Conservation (phyloP, 2,888 invertebrate species). For the Timandra comae region DNA sequence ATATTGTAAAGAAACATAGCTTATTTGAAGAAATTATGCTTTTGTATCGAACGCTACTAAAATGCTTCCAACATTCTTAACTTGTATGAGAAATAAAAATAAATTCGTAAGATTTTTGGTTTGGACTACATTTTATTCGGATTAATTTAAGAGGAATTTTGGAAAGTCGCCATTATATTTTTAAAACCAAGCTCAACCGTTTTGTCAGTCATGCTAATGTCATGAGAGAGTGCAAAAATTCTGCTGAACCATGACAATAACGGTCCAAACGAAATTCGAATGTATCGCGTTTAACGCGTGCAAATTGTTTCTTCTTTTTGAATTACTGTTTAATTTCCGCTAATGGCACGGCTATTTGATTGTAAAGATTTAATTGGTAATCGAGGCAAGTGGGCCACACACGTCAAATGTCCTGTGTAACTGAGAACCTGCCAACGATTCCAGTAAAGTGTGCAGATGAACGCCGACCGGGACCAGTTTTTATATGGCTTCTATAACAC, state of each 20-base stretch:
- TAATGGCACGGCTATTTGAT: constrained; percentile 58
- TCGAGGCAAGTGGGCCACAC: constrained; percentile 49
- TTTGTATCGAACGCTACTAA: too few relatives aligned
- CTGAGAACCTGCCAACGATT: constrained; percentile 8
- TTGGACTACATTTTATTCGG: too few relatives aligned
- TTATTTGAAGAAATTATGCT: too few relatives aligned
- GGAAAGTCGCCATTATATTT: too few relatives aligned
- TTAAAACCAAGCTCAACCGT: constrained; percentile 8
- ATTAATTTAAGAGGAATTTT: too few relatives aligned
- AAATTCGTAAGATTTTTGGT: too few relatives aligned
- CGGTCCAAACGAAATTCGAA: constrained; percentile 34
- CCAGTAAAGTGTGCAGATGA: constrained; percentile 24
- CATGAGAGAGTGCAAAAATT: constrained; percentile 33
- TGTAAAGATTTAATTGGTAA: constrained; percentile 40
- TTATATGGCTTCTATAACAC: constrained; percentile 47
- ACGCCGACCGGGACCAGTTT: constrained; percentile 41
- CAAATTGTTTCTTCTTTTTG: constrained; percentile 35
- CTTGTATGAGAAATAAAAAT: too few relatives aligned
- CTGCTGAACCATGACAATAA: constrained; percentile 42
- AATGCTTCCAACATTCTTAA: too few relatives aligned
- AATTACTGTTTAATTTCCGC: constrained; percentile 62
- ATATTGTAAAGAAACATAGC: too few relatives aligned
- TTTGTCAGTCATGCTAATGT: constrained; percentile 28
- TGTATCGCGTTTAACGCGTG: constrained; percentile 27
- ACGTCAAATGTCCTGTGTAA: constrained; percentile 24